Evolutionary conservation across 64 coral and sea anemone genomes (phyloP).

Genomic region (Actinia tenebrosa): DNA sequence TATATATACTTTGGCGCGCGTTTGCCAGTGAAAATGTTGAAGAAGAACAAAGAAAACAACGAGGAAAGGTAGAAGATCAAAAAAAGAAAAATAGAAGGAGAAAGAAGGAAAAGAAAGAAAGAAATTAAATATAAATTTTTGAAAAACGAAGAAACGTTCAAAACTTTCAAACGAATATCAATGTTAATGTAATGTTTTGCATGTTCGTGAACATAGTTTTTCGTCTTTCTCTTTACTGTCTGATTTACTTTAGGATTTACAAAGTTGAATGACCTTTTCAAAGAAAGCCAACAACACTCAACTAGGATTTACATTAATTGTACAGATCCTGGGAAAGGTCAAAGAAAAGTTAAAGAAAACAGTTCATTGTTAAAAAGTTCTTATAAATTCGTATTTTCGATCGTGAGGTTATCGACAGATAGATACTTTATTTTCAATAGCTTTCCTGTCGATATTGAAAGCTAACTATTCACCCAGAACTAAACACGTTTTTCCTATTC

Average conservation of each 20-base stretch:
- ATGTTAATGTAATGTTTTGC: too few relatives aligned
- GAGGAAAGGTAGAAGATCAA: too few relatives aligned
- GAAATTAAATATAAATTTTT: too few relatives aligned
- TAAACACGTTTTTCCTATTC: conserved; percentile 6
- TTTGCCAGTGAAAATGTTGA: too few relatives aligned
- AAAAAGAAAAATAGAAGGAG: too few relatives aligned
- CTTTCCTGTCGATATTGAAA: neutral
- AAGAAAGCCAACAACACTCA: neutral
- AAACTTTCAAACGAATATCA: too few relatives aligned
- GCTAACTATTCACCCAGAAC: neutral
- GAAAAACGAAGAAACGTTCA: too few relatives aligned
- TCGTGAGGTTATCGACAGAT: neutral
- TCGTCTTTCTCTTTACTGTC: too few relatives aligned
- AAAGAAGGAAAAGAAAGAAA: too few relatives aligned
- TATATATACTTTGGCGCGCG: too few relatives aligned
- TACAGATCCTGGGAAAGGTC: neutral
- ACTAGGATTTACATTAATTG: neutral
- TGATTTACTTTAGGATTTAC: neutral
- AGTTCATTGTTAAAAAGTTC: neutral
- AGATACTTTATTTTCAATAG: neutral
- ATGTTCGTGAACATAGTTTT: too few relatives aligned
- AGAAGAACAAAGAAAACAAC: too few relatives aligned
- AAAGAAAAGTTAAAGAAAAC: neutral
- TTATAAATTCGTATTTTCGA: neutral
- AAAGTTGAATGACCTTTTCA: neutral